Evolutionary conservation across 2,113 vertebrate species (phyloP).

Genomic region (Rhipidura dahli): DNA sequence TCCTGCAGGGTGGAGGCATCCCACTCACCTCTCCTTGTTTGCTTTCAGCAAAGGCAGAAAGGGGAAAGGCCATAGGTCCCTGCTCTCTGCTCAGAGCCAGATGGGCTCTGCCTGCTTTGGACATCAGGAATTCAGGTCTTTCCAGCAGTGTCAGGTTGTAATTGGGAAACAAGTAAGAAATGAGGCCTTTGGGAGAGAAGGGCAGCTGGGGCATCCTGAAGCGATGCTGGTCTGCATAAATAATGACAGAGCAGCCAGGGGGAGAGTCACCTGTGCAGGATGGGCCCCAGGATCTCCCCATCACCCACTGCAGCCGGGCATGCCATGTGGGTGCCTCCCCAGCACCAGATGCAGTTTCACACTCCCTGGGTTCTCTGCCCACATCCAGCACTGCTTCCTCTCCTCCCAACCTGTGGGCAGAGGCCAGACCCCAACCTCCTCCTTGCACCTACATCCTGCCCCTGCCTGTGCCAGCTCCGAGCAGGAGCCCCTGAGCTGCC

Average conservation of each 20-base stretch:
- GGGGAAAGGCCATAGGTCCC: not conserved
- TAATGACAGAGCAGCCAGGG: not conserved
- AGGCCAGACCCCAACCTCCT: not conserved
- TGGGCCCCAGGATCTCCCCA: not conserved
- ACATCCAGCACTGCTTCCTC: not conserved
- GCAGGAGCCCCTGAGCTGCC: not conserved
- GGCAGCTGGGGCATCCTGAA: not conserved
- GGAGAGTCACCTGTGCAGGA: not conserved
- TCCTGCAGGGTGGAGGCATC: not conserved
- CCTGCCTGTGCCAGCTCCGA: not conserved
- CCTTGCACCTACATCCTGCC: not conserved
- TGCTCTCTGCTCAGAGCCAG: not conserved
- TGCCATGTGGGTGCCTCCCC: fast-evolving
- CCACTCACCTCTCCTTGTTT: not conserved
- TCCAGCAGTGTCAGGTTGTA: not conserved
- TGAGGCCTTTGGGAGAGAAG: not conserved
- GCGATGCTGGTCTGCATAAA: fast-evolving
- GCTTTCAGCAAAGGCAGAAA: not conserved
- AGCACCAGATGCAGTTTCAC: not conserved
- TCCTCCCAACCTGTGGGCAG: not conserved
- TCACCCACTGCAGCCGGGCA: fast-evolving
- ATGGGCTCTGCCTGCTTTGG: not conserved
- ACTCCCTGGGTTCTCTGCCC: not conserved
- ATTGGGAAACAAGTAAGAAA: not conserved
- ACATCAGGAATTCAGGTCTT: not conserved